Conservation (phyloP, 2,113 vertebrate species). For the Cisticola juncidis region DNA sequence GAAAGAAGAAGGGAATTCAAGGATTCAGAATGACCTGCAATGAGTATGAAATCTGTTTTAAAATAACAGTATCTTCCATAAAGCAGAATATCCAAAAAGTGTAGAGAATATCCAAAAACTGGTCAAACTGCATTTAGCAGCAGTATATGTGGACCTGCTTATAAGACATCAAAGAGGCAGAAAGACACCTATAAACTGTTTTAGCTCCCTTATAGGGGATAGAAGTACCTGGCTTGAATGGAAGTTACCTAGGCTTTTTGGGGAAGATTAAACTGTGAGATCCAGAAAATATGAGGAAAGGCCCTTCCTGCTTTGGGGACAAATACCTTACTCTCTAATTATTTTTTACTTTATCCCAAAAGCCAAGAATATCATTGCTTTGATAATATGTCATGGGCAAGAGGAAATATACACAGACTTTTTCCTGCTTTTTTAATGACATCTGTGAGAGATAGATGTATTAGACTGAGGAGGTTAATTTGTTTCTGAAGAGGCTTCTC, state of each 20-base stretch:
- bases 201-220: neutral
- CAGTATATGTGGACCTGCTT: neutral
- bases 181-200: neutral
- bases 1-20: neutral
- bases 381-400: neutral
- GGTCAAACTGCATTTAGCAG: neutral
- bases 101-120: neutral
- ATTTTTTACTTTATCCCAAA: neutral
- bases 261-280: neutral
- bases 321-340: neutral
- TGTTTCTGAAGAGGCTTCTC: neutral
- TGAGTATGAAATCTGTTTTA: neutral
- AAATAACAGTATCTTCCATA: neutral
- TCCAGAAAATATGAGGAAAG: neutral
- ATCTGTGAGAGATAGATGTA: neutral
- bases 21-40: neutral
- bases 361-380: neutral
- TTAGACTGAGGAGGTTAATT: neutral
- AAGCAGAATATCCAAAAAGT: neutral
- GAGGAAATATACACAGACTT: neutral
- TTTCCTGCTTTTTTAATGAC: rapidly evolving
- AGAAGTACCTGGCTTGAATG: neutral
- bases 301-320: neutral
- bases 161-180: neutral
- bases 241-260: neutral